phyloP scores from a whole-genome alignment of 2,888 invertebrate species.

The Drosophila paramelanica region DNA sequence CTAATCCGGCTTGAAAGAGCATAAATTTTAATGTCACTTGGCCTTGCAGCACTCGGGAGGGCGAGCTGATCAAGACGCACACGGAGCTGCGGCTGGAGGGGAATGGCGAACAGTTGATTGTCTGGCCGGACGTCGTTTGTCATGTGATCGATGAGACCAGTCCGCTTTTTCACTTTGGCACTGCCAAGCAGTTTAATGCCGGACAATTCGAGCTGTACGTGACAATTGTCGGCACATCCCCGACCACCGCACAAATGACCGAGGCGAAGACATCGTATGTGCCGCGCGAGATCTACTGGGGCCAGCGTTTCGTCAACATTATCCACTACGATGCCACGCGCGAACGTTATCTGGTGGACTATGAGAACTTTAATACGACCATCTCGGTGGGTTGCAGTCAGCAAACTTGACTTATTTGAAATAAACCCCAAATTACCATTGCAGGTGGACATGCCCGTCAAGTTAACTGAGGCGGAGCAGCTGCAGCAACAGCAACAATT shows the following conservation, averaged over 20 bases:
- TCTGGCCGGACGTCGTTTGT: conserved; percentile 95
- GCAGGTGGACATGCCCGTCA: conserved; percentile 74
- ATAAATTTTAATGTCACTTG: not conserved
- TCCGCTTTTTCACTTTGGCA: conserved; percentile 92
- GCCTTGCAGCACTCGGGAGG: conserved; percentile 86
- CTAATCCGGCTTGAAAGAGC: not conserved
- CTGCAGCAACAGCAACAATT: conserved; percentile 10
- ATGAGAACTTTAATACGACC: conserved; percentile 83
- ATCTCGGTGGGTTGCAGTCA: conserved; percentile 72
- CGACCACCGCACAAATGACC: conserved; percentile 90
- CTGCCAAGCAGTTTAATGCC: conserved; percentile 89
- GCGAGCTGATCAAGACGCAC: conserved; percentile 91
- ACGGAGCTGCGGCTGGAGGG: conserved; percentile 89
- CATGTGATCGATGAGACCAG: conserved; percentile 92
- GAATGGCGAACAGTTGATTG: conserved; percentile 88
- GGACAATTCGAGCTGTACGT: conserved; percentile 92
- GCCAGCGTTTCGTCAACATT: conserved; percentile 91
- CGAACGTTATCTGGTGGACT: conserved; percentile 86
- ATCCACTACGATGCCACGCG: conserved; percentile 87
- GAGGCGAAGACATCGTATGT: conserved; percentile 92
- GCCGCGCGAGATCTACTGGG: conserved; percentile 93
- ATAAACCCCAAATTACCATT: not conserved
- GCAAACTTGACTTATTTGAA: too few species aligned
- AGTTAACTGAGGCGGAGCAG: conserved; percentile 6
- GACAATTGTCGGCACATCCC: conserved; percentile 92